Evolutionary conservation across 2,797 vertebrate genomes (phyloP).

Genomic region (Microtus agrestis): DNA sequence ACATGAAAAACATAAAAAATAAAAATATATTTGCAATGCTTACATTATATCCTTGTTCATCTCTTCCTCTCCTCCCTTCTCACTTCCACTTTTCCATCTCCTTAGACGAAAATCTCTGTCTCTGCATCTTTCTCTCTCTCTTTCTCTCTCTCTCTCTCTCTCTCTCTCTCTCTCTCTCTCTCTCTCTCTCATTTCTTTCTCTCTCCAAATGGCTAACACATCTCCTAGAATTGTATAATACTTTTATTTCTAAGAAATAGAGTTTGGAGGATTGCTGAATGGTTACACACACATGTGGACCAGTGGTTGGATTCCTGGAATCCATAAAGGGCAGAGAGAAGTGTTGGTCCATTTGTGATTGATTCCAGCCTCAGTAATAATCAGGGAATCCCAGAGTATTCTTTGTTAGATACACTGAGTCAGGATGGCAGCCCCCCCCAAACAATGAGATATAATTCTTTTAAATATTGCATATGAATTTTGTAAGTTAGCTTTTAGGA

Average conservation of each 20-base stretch:
- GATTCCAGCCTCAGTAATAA: not conserved
- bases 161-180: too few relatives aligned
- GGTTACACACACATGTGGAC: not conserved
- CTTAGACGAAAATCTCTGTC: not conserved
- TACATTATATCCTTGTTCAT: not conserved
- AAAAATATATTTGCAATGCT: not conserved
- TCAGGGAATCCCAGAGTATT: not conserved
- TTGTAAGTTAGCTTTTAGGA: not conserved
- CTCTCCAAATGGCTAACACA: not conserved
- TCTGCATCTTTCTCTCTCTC: not conserved
- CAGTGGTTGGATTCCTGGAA: not conserved
- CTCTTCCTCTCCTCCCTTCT: not conserved
- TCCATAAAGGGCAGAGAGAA: not conserved
- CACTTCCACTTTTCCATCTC: not conserved
- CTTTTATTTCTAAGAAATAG: not conserved
- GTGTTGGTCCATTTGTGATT: not conserved
- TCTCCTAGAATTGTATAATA: not conserved
- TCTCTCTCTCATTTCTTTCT: rapidly evolving
- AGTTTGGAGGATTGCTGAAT: not conserved
- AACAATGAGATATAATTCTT: not conserved
- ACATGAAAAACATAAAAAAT: not conserved
- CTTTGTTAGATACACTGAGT: not conserved
- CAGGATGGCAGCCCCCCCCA: not conserved
- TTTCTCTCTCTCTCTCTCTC: too few relatives aligned
- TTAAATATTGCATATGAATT: not conserved